Percentiles rank a stretch among this genome's conserved stretches.
These are phyloP conservation scores for Drosophila elegans DNA, from an alignment of 1,140 invertebrate genomes.

Conservation along the genomic window DNA sequence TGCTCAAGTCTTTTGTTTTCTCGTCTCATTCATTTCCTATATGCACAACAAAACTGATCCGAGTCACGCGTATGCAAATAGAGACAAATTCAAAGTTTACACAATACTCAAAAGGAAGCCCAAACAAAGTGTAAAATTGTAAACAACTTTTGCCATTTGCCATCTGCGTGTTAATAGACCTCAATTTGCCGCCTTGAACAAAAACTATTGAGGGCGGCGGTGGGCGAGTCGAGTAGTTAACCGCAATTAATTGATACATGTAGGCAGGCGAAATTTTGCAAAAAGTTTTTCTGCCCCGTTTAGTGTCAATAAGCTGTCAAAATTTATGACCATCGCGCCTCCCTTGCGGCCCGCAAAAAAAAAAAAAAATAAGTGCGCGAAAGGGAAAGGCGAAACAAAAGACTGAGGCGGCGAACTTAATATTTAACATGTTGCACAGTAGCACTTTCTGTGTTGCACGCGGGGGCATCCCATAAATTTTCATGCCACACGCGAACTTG, in stretches of 20 bases:
- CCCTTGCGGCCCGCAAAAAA: conserved; percentile 19
- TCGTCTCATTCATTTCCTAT: conserved; percentile 20
- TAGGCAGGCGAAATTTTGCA: conserved; percentile 21
- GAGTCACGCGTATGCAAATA: conserved; percentile 52
- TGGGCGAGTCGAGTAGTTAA: conserved; percentile 33
- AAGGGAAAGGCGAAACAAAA: conserved; percentile 49
- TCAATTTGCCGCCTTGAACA: conserved; percentile 51
- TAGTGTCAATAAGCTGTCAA: conserved; percentile 79
- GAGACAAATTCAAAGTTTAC: conserved; percentile 31
- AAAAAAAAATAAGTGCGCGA: conserved; percentile 9
- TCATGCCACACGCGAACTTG: conserved; percentile 76
- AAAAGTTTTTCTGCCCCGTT: conserved; percentile 31
- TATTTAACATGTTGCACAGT: conserved; percentile 58
- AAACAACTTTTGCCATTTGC: conserved; percentile 47
- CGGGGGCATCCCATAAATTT: conserved; percentile 70
- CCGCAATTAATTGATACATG: conserved; percentile 30
- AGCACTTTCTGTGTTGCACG: conserved; percentile 47
- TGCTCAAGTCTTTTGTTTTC: conserved; percentile 41
- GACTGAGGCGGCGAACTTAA: conserved; percentile 50
- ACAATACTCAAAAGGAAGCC: conserved; percentile 20
- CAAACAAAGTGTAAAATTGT: conserved; percentile 35
- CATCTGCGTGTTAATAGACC: conserved; percentile 68
- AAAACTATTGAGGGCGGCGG: conserved; percentile 10
- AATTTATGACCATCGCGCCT: conserved; percentile 69
- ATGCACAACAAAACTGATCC: conserved; percentile 15